These are phyloP conservation scores for Spisula solida DNA, from an alignment of 2,888 invertebrate species.

Conservation along the genomic window DNA sequence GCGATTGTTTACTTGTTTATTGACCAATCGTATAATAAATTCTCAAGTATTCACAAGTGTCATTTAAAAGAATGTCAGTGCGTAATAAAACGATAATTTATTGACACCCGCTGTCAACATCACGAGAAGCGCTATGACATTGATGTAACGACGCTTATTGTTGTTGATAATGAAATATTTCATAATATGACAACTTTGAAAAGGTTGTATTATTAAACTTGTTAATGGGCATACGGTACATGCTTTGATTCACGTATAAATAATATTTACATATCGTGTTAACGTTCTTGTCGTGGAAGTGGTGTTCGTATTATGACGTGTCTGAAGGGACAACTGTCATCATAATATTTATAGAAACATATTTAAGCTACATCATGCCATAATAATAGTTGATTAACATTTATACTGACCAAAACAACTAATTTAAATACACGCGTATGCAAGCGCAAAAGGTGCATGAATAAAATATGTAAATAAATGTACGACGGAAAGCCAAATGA, in stretches of 20 bases:
- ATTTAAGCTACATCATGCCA: background rate
- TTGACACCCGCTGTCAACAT: constrained; percentile 50
- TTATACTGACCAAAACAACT: background rate
- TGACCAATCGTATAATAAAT: constrained; percentile 41
- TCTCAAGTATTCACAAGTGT: constrained; percentile 44
- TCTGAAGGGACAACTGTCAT: background rate
- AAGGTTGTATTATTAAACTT: constrained; percentile 41
- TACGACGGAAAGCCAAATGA: too few relatives aligned
- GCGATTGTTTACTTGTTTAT: constrained; percentile 33
- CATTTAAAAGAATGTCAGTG: constrained; percentile 15
- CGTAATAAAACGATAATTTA: constrained; percentile 53
- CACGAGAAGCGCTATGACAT: constrained; percentile 31
- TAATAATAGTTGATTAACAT: background rate
- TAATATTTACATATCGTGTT: constrained; percentile 5
- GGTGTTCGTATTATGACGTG: background rate
- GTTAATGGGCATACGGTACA: background rate
- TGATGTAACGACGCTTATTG: constrained; percentile 47
- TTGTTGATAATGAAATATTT: constrained; percentile 43
- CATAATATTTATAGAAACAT: background rate
- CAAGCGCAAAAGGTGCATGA: too few relatives aligned
- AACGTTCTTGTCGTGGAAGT: background rate
- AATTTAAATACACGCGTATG: background rate
- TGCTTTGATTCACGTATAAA: background rate
- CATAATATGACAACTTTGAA: constrained; percentile 59
- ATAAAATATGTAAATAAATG: too few relatives aligned